phyloP scores from a whole-genome alignment of 2,797 vertebrate genomes.

The Coluber constrictor region DNA sequence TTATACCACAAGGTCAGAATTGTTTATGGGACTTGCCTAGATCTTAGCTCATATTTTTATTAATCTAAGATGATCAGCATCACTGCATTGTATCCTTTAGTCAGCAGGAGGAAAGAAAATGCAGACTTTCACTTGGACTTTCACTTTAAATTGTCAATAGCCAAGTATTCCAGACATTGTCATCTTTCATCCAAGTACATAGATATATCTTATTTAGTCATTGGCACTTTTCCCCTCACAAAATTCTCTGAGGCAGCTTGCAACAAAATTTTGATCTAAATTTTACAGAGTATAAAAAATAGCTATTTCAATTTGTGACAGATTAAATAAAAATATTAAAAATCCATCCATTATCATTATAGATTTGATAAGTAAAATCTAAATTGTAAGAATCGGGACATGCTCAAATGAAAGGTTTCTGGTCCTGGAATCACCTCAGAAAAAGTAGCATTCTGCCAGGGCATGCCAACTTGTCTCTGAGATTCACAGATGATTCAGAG shows the following conservation, averaged over 20 bases:
- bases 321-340: neutral
- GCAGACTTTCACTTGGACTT: neutral
- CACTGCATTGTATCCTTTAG: slow-evolving; percentile 11
- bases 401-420: neutral
- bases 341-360: neutral
- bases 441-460: neutral
- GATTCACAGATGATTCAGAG: neutral
- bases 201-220: neutral
- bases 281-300: neutral
- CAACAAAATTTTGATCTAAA: neutral
- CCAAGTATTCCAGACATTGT: neutral
- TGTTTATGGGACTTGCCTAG: slow-evolving; percentile 22
- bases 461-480: neutral
- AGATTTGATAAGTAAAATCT: neutral
- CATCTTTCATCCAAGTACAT: neutral
- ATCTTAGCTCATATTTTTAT: slow-evolving; percentile 4
- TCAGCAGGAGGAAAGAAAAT: neutral
- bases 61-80: slow-evolving; percentile 8
- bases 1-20: slow-evolving; percentile 28
- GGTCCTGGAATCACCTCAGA: too few species aligned
- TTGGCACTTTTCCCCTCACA: neutral
- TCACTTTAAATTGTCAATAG: neutral
- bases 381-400: neutral
- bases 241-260: neutral
- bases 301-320: neutral